Conservation (phyloP, 2,113 vertebrate genomes). For the Acanthochromis polyacanthus region DNA sequence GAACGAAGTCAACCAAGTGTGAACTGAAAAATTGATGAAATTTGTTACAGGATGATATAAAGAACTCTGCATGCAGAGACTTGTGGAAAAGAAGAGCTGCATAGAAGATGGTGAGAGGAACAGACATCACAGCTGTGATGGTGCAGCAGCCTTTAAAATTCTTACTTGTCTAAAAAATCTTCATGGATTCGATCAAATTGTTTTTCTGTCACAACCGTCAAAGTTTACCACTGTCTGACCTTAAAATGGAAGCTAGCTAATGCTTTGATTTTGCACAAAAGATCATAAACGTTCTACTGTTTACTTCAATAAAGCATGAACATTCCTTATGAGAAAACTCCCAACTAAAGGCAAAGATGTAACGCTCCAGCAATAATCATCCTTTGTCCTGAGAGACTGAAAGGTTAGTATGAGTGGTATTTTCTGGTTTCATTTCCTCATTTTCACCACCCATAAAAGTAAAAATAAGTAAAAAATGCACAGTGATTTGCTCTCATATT, state of each 20-base stretch:
- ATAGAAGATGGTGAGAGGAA: neutral
- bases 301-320: conserved; percentile 48
- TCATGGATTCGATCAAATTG: neutral
- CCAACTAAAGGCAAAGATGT: conserved; percentile 1
- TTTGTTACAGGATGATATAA: conserved; percentile 6
- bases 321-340: conserved; percentile 34
- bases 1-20: conserved; percentile 82
- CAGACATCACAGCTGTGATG: neutral
- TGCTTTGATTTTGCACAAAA: conserved; percentile 72
- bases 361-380: conserved; percentile 1
- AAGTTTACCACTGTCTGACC: conserved; percentile 27
- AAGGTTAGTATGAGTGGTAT: neutral
- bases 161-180: conserved; percentile 1
- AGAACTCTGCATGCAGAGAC: neutral
- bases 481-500: neutral
- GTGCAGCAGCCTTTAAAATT: neutral
- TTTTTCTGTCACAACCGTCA: conserved; percentile 10
- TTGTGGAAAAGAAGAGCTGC: neutral
- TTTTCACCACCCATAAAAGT: conserved; percentile 19
- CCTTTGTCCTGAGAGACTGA: neutral
- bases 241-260: conserved; percentile 58
- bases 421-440: conserved; percentile 25
- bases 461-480: neutral
- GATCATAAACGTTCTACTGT: conserved; percentile 17
- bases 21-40: conserved; percentile 33